Base-by-base conservation (phyloP, 2,797 vertebrate species). In the Tenualosa thibaudeaui region DNA sequence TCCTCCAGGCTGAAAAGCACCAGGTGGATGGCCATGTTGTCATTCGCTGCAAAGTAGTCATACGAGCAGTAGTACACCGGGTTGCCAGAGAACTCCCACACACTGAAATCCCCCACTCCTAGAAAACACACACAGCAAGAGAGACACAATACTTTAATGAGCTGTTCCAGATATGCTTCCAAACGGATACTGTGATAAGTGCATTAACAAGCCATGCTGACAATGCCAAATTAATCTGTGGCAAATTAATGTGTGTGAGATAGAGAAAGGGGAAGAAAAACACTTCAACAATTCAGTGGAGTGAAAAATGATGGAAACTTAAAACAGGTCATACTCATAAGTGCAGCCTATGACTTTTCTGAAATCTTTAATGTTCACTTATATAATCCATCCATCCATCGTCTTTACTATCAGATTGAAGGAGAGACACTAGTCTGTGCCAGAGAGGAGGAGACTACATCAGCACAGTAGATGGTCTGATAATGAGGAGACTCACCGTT, bases 51-150 rank as follows among this genome's bases (percentile, higher is more conserved):
- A 88, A 99, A 99, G 93, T 98, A 98, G 90, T 99, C 98, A 0
- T 99, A 99, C 90, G 96, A 96, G 93, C 98, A 99, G 93, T 97
- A 97, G 90, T 98, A 99, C 2, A 98, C 97, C 0, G 97, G 97
- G 91, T 98, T 99, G 83, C 98, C 98, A 15, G 98, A 98, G 87
- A 99, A 99, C 91, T 99, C 98, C 98, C 98, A 99, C 81, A 97
- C 94, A 40, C 96, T 98, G 94, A 99, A 99, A 81, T 99, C 98
- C 3, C 98, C 98, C 85, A 99, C 95, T 68, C 98, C 98, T 99
- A 43, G 84, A 24, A 60, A 2, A 46, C 31, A 65, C 31, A 65
- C n/a, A 87, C 9, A 85, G 2, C 62, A 71, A 15, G 40, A 62
- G 3, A 53, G 10, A 83, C 31, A n/a, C 40, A 62, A 82, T 3